Evolutionary conservation across 2,797 vertebrate species (phyloP).

Genomic region (Ptychobarbus kaznakovi): DNA sequence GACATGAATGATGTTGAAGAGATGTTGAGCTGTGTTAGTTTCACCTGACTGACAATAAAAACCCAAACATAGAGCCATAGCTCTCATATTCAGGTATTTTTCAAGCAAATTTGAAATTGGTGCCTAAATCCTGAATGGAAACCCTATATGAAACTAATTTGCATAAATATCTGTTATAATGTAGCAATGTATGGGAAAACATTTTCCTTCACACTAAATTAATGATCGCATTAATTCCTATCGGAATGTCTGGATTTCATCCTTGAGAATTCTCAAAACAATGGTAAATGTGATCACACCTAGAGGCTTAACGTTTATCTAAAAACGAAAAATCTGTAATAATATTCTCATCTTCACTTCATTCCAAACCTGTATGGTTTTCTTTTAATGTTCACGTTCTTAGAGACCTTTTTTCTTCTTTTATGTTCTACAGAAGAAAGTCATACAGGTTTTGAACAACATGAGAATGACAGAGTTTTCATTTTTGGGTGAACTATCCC

Average conservation of each 20-base stretch:
- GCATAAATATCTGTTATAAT: not conserved
- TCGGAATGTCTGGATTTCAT: not conserved
- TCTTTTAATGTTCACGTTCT: not conserved
- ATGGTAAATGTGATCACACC: not conserved
- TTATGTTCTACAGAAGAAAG: not conserved
- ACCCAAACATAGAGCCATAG: not conserved
- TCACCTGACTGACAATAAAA: not conserved
- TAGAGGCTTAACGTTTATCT: not conserved
- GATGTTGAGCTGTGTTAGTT: not conserved
- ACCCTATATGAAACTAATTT: not conserved
- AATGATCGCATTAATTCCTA: not conserved
- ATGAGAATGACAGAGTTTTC: not conserved
- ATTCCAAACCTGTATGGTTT: not conserved
- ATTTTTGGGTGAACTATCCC: not conserved
- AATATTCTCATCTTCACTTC: not conserved
- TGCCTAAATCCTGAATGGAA: not conserved
- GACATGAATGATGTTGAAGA: not conserved
- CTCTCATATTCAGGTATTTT: not conserved
- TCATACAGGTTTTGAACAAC: not conserved
- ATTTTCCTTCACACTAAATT: too few species aligned
- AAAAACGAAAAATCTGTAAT: not conserved
- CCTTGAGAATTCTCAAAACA: not conserved
- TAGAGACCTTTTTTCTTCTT: too few species aligned
- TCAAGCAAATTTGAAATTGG: not conserved
- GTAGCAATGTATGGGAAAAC: not conserved